These are phyloP conservation scores for Heterotis niloticus DNA, from an alignment of 2,113 vertebrate genomes.

Conservation along the genomic window DNA sequence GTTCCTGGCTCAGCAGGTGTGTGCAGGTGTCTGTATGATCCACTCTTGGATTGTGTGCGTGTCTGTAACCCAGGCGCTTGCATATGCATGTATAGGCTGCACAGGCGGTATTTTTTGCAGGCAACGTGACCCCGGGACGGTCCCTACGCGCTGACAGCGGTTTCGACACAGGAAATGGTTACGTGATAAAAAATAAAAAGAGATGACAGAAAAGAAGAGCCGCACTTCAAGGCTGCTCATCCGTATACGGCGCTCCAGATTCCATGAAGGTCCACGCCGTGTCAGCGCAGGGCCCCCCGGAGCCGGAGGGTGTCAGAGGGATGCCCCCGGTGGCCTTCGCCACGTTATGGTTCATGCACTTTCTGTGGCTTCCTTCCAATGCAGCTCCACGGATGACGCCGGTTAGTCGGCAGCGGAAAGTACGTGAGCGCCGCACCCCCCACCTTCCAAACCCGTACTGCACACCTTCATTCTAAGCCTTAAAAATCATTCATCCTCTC, in stretches of 20 bases:
- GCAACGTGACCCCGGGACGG: slow-evolving; percentile 43
- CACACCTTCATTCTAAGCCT: no score
- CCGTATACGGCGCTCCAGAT: slow-evolving; percentile 19
- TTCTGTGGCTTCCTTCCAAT: no score
- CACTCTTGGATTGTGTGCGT: not conserved
- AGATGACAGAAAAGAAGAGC: slow-evolving; percentile 23
- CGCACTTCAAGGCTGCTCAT: not conserved
- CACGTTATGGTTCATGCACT: not conserved
- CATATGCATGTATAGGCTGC: slow-evolving; percentile 3
- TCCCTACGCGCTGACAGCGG: slow-evolving; percentile 57
- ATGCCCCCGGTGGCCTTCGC: not conserved
- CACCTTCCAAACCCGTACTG: no score
- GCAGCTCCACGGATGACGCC: not conserved
- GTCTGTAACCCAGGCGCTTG: not conserved
- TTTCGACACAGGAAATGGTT: slow-evolving; percentile 65
- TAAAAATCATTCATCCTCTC: no score
- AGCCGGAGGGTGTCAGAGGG: not conserved
- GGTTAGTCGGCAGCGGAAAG: not conserved
- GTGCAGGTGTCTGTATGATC: not conserved
- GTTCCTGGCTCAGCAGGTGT: not conserved
- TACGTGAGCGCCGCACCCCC: no score
- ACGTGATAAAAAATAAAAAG: slow-evolving; percentile 43
- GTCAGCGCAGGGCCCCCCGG: not conserved
- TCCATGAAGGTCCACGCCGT: slow-evolving; percentile 11
- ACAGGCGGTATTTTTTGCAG: slow-evolving; percentile 13